phyloP scores from a whole-genome alignment of 2,888 invertebrate species.

The Caenorhabditis wallacei region DNA sequence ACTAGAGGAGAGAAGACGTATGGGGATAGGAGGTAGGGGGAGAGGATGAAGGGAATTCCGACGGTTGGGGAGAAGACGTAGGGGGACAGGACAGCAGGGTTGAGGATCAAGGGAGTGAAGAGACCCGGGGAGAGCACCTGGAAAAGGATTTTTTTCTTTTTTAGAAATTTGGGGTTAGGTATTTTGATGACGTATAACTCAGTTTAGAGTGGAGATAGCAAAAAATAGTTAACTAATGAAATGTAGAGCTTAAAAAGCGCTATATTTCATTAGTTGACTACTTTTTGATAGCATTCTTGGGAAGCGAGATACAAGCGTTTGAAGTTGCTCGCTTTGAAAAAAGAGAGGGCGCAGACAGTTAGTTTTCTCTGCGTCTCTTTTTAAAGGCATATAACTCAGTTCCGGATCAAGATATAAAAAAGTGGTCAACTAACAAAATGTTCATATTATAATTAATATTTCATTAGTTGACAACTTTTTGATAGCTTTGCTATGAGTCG shows the following conservation, averaged over 20 bases:
- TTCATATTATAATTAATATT: background rate
- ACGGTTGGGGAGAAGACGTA: slow-evolving; percentile 78
- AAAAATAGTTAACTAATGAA: background rate
- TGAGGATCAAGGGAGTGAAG: slow-evolving; percentile 78
- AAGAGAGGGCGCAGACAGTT: no score
- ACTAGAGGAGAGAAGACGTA: slow-evolving; percentile 75
- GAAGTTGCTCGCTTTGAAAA: no score
- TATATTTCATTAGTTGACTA: background rate
- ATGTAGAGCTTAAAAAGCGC: no score
- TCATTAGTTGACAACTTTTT: background rate
- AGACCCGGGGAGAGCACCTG: slow-evolving; percentile 79
- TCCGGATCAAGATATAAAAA: no score
- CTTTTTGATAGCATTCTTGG: background rate
- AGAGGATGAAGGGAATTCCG: slow-evolving; percentile 77
- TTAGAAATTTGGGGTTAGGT: background rate
- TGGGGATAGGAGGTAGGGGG: slow-evolving; percentile 74
- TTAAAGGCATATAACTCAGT: no score
- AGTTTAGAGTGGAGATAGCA: no score
- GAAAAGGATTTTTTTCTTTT: slow-evolving; percentile 5
- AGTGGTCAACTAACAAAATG: background rate
- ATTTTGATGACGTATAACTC: no score
- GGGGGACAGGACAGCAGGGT: slow-evolving; percentile 77
- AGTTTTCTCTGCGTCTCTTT: no score
- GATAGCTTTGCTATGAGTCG: no score
- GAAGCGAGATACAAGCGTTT: no score